Evolutionary conservation across 2,797 vertebrate species (phyloP).

Genomic region (Steatocranus sp.): DNA sequence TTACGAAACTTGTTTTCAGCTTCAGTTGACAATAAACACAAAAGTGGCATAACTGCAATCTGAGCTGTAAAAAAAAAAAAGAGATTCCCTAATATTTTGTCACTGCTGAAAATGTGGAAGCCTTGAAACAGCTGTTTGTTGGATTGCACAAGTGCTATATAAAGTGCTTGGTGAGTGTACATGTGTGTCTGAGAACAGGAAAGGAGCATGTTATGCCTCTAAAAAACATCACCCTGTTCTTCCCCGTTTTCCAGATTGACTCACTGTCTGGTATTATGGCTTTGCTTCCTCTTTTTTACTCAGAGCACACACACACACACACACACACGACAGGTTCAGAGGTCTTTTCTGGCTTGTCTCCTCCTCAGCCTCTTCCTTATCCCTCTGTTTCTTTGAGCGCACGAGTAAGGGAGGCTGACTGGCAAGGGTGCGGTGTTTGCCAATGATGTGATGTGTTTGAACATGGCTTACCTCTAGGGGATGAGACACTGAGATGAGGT

Average conservation of each 20-base stretch:
- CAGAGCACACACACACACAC: background rate
- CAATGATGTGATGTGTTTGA: conserved; percentile 65
- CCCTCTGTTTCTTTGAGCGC: background rate
- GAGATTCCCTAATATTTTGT: background rate
- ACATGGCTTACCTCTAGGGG: conserved; percentile 43
- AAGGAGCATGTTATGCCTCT: background rate
- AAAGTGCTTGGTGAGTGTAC: background rate
- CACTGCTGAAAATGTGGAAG: background rate
- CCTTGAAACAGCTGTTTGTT: background rate
- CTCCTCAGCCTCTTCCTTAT: conserved; percentile 24
- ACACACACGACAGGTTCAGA: background rate
- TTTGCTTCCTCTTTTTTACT: conserved; percentile 11
- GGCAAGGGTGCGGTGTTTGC: conserved; percentile 45
- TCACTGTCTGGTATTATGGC: conserved; percentile 23
- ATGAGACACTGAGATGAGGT: conserved; percentile 32
- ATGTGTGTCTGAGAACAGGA: background rate
- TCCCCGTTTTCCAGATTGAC: conserved; percentile 14
- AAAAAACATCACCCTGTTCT: background rate
- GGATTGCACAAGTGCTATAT: background rate
- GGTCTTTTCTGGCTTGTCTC: background rate
- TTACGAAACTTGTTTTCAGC: background rate
- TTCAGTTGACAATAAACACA: background rate
- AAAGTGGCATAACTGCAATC: background rate
- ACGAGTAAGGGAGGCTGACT: background rate
- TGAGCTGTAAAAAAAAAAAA: background rate